Conservation (phyloP, 2,797 vertebrate species). For the Stomatorhinus walkeri region DNA sequence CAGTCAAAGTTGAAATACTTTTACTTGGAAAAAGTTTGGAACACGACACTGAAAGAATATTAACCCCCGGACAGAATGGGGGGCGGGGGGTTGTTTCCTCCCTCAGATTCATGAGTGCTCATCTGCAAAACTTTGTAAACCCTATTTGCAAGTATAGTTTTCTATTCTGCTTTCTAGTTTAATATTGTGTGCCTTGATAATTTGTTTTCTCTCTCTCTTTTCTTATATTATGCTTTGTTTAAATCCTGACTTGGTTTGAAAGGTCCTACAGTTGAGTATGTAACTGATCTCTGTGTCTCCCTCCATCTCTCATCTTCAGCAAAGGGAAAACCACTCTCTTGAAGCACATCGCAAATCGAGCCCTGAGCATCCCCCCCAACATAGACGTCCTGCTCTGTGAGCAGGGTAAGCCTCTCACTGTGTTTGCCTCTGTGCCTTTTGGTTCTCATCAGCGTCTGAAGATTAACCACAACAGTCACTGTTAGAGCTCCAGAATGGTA, state of each 20-base stretch:
- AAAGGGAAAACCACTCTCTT: conserved; percentile 90
- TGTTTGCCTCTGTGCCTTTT: too few species aligned
- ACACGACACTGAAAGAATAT: background rate
- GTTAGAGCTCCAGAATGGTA: background rate
- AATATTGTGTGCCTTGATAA: background rate
- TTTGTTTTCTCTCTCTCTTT: background rate
- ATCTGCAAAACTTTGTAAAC: background rate
- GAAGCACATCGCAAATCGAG: conserved; percentile 85
- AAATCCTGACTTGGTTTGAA: background rate
- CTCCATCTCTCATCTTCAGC: conserved; percentile 44
- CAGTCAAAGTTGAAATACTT: background rate
- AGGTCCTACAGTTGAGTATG: background rate
- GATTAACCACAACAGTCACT: background rate
- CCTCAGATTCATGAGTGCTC: background rate
- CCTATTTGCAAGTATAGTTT: background rate
- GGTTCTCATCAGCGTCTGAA: background rate
- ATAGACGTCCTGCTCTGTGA: conserved; percentile 88
- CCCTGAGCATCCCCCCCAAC: conserved; percentile 85
- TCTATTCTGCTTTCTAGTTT: background rate
- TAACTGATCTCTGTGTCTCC: background rate
- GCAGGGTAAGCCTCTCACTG: conserved; percentile 64
- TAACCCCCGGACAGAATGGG: background rate
- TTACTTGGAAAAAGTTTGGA: background rate
- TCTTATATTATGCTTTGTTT: background rate
- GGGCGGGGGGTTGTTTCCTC: background rate